phyloP scores from a whole-genome alignment of 2,888 invertebrate genomes.

The Salpingus planirostris region DNA sequence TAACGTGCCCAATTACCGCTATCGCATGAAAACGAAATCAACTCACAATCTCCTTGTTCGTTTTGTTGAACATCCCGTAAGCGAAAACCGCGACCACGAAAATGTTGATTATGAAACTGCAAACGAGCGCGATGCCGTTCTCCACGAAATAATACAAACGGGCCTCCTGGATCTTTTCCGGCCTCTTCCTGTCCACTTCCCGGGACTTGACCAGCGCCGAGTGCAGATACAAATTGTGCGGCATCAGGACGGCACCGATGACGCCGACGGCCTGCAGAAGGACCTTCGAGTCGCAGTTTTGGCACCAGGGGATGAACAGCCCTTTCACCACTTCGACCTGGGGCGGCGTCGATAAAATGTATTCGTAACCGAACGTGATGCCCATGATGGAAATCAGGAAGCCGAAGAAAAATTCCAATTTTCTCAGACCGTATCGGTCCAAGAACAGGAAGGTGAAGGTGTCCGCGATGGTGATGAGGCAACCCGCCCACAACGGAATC shows the following conservation, averaged over 20 bases:
- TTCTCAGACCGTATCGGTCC: constrained; percentile 74
- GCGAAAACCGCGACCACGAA: constrained; percentile 85
- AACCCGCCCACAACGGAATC: constrained; percentile 70
- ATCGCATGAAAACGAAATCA: constrained; percentile 3
- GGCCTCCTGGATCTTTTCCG: constrained; percentile 65
- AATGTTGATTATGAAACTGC: constrained; percentile 78
- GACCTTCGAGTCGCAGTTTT: constrained; percentile 55
- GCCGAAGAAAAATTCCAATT: constrained; percentile 74
- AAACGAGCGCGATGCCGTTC: constrained; percentile 63
- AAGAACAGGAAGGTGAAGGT: constrained; percentile 81
- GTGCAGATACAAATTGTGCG: constrained; percentile 83
- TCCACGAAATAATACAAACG: constrained; percentile 77
- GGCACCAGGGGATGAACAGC: constrained; percentile 70
- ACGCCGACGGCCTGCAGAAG: constrained; percentile 71
- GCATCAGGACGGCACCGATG: constrained; percentile 79
- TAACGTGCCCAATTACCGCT: constrained; percentile 1
- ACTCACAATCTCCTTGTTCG: constrained; percentile 59
- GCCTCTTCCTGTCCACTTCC: constrained; percentile 63
- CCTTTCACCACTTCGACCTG: constrained; percentile 62
- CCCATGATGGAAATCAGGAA: constrained; percentile 77
- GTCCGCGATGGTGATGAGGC: constrained; percentile 73
- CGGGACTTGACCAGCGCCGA: constrained; percentile 83
- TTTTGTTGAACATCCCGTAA: constrained; percentile 64
- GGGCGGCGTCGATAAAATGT: constrained; percentile 60
- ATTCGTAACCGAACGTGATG: constrained; percentile 81